These are phyloP conservation scores for Drymodes brunneopygia DNA, from an alignment of 2,113 vertebrate species.

Conservation along the genomic window DNA sequence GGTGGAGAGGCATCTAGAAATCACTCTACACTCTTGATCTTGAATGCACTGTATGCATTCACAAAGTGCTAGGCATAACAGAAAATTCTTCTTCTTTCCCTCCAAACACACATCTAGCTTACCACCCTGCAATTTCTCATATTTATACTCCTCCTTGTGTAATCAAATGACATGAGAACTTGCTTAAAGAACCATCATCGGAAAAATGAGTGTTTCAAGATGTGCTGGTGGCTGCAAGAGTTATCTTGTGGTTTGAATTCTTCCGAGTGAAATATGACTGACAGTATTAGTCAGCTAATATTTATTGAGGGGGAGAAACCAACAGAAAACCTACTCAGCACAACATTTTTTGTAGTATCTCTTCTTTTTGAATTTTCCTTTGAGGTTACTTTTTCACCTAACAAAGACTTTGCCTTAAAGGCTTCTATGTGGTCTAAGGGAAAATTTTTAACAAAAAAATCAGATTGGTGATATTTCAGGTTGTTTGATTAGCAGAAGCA, in stretches of 20 bases:
- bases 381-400: neutral
- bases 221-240: neutral
- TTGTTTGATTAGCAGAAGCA: neutral
- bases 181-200: conserved; percentile 46
- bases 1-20: neutral
- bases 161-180: conserved; percentile 39
- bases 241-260: neutral
- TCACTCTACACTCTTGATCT: neutral
- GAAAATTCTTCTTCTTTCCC: neutral
- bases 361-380: neutral
- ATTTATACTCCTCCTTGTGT: neutral
- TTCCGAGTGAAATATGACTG: conserved; percentile 17
- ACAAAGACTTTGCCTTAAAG: neutral
- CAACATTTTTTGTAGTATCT: neutral
- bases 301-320: neutral
- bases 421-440: neutral
- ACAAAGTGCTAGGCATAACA: neutral
- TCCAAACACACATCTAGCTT: neutral
- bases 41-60: neutral
- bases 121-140: neutral
- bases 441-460: neutral
- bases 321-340: neutral
- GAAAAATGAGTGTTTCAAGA: conserved; percentile 43
- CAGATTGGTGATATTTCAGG: neutral
- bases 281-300: neutral